Evolutionary conservation across 2,113 vertebrate species (phyloP), one percentile per base, ranked within the genome.

Genomic region (Poeciliopsis occidentalis): DNA sequence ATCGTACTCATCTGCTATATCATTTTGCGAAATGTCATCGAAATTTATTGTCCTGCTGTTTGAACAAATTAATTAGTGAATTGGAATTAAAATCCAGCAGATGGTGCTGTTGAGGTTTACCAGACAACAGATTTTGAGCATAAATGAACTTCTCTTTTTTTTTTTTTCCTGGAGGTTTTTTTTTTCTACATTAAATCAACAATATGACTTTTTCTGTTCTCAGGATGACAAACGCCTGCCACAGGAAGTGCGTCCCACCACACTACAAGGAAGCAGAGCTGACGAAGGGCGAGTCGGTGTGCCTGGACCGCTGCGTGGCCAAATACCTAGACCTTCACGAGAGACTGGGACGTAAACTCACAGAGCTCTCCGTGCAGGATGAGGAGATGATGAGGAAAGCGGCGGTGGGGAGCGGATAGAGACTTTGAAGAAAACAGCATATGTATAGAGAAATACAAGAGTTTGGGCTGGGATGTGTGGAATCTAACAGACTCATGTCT

Each of bases 271-370:
- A 99, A 68, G 94, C 97, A 0, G 98, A 99, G 84, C 94, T 99
- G 77, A 96, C 97, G 0, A 99, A 99, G 88, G 98, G 97, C 0
- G 98, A 99, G 80, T 95, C 95, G 0, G 97, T 99, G 60, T 99
- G 98, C 82, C 91, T 99, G 88, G 98, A 99, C 87, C 96, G 97
- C 64, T 99, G 98, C 8, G 97, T 99, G 69, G 96, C 98, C 82
- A 99, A 99, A 88, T 99, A 99, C 90, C 94, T 99, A 88, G 97
- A 99, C 88, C 96, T 99, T 64, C 98, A 99, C 0, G 98, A 99
- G 90, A 89, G 94, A 41, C 95, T 99, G 90, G 98, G 98, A 51
- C 96, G 96, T 67, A 98, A 98, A 87, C 89, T 99, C 82, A 98
- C 98, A 0, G 97, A 98, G 86, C 93, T 99, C 27, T 99, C 98